These are phyloP conservation scores for Heliocidaris tuberculata DNA, from an alignment of 35 echinoderm and acorn worm genomes.

Conservation along the genomic window DNA sequence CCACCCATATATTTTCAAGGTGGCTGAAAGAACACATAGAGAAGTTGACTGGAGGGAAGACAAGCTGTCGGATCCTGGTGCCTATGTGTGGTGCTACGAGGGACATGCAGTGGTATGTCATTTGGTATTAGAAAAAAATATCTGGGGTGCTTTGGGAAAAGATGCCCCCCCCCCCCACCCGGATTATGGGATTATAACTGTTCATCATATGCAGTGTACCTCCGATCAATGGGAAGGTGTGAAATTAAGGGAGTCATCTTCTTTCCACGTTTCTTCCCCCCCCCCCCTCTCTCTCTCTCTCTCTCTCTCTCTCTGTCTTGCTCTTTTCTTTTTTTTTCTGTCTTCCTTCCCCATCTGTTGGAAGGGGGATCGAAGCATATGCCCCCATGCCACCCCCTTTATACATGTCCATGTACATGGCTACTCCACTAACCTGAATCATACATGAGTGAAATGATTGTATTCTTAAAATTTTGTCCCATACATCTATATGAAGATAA, in stretches of 20 bases:
- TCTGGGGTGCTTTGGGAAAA: not conserved
- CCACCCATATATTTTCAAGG: not conserved
- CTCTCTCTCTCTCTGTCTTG: not conserved
- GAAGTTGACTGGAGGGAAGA: slow-evolving; percentile 29
- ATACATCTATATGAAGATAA: too few species aligned
- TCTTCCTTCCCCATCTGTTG: too few species aligned
- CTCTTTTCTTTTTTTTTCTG: too few species aligned
- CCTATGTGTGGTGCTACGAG: slow-evolving; percentile 37
- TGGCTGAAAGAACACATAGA: slow-evolving; percentile 31
- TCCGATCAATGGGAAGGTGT: not conserved
- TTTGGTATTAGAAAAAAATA: not conserved
- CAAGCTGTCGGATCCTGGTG: not conserved
- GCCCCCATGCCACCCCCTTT: too few species aligned
- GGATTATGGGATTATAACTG: not conserved
- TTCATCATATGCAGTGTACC: not conserved
- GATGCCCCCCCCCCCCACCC: not conserved
- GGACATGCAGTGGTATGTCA: slow-evolving; percentile 27
- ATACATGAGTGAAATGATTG: too few species aligned
- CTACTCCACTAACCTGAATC: too few species aligned
- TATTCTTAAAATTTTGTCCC: too few species aligned
- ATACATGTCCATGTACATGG: too few species aligned
- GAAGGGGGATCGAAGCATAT: too few species aligned
- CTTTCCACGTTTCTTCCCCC: not conserved
- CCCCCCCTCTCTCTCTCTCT: not conserved
- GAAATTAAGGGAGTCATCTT: not conserved